Percentiles rank a stretch among this genome's conserved stretches.
phyloP scores from a whole-genome alignment of 2,888 invertebrate genomes.

The Cabera pusaria region DNA sequence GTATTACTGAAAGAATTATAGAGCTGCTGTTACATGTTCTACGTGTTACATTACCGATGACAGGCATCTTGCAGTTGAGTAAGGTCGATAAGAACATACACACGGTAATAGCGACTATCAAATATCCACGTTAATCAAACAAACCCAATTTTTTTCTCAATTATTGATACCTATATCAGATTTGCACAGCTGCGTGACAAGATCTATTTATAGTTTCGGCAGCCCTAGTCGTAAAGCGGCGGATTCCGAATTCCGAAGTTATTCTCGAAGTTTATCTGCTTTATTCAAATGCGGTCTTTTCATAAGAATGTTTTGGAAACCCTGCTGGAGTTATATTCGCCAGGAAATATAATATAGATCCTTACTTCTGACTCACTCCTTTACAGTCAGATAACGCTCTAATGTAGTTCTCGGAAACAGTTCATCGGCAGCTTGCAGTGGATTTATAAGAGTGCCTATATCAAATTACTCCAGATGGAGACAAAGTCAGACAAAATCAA shows the following conservation, averaged over 20 bases:
- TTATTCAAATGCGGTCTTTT: slow-evolving; percentile 14
- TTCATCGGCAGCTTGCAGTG: too few relatives aligned
- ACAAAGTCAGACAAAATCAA: too few relatives aligned
- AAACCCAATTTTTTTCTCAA: slow-evolving; percentile 16
- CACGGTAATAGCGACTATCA: too few relatives aligned
- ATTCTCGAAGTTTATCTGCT: slow-evolving; percentile 22
- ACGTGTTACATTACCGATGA: too few relatives aligned
- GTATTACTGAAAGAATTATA: too few relatives aligned
- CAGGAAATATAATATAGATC: slow-evolving; percentile 9
- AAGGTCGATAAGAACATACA: too few relatives aligned
- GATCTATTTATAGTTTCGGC: slow-evolving; percentile 19
- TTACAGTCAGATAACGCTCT: slow-evolving; percentile 8
- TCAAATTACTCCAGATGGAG: too few relatives aligned
- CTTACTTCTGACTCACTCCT: slow-evolving; percentile 6
- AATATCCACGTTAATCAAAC: slow-evolving; percentile 10
- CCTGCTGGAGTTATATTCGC: slow-evolving; percentile 9
- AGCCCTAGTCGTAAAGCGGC: slow-evolving; percentile 19
- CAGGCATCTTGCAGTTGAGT: too few relatives aligned
- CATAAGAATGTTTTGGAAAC: slow-evolving; percentile 11
- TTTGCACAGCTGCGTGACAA: slow-evolving; percentile 15
- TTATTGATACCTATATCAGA: too few relatives aligned
- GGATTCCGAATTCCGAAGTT: slow-evolving; percentile 11
- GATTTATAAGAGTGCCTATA: too few relatives aligned
- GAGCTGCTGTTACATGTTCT: too few relatives aligned
- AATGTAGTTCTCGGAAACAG: slow-evolving; percentile 8